These are phyloP conservation scores for Dolomedes plantarius DNA, from an alignment of 2,888 invertebrate genomes.

Conservation along the genomic window DNA sequence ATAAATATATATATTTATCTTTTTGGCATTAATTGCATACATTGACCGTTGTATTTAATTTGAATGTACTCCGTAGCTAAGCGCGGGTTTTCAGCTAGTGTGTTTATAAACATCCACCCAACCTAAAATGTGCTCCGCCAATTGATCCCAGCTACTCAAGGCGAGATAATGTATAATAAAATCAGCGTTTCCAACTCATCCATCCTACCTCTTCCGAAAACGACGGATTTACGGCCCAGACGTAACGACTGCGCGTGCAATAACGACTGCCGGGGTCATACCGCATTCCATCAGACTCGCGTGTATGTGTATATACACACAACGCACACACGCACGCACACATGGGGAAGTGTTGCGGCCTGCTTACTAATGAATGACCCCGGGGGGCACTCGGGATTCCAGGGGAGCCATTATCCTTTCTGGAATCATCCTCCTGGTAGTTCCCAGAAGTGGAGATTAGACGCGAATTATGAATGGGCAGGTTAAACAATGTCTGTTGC, in stretches of 20 bases:
- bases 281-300: constrained; percentile 37
- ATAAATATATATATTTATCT: too few relatives aligned
- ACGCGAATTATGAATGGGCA: constrained; percentile 46
- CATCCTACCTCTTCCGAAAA: too few relatives aligned
- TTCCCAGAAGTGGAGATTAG: constrained; percentile 30
- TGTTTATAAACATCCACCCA: too few relatives aligned
- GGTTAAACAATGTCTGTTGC: too few relatives aligned
- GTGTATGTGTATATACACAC: not conserved
- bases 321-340: not conserved
- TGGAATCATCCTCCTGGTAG: constrained; percentile 37
- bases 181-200: too few relatives aligned
- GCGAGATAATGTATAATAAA: too few relatives aligned
- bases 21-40: too few relatives aligned
- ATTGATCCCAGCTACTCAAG: too few relatives aligned
- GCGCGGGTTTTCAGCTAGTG: too few relatives aligned
- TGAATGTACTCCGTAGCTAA: too few relatives aligned
- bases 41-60: too few relatives aligned
- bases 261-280: constrained; percentile 62
- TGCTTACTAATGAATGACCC: constrained; percentile 66
- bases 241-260: constrained; percentile 40
- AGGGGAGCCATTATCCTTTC: constrained; percentile 64
- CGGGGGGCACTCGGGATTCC: constrained; percentile 34
- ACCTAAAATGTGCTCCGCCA: too few relatives aligned
- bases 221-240: constrained; percentile 5
- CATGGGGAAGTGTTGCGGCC: constrained; percentile 9